These are phyloP conservation scores for Furcula furcula DNA, from an alignment of 2,888 invertebrate genomes.

Conservation along the genomic window DNA sequence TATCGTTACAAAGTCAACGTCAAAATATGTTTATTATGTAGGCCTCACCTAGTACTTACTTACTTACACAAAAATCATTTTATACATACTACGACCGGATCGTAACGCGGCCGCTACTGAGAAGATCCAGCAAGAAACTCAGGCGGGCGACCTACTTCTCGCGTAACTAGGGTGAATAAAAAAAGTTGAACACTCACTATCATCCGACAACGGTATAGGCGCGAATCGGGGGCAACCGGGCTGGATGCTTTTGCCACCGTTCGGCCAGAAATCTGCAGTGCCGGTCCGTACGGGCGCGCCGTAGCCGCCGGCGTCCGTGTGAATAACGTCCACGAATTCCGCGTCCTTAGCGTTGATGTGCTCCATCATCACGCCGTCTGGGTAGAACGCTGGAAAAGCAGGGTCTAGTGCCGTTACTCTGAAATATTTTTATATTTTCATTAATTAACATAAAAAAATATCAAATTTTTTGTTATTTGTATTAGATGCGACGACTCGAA, in stretches of 20 bases:
- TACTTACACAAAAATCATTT: too few relatives aligned
- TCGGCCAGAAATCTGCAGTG: conserved; percentile 84
- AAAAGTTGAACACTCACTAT: conserved; percentile 51
- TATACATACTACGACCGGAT: too few relatives aligned
- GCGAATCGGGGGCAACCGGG: conserved; percentile 82
- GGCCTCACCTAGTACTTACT: too few relatives aligned
- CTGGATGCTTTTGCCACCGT: conserved; percentile 81
- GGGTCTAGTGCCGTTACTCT: conserved; percentile 83
- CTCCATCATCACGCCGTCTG: conserved; percentile 69
- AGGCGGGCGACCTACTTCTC: too few relatives aligned
- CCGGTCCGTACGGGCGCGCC: conserved; percentile 82
- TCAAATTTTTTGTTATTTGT: too few relatives aligned
- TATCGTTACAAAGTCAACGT: too few relatives aligned
- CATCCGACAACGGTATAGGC: conserved; percentile 73
- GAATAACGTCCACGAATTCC: conserved; percentile 85
- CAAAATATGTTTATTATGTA: too few relatives aligned
- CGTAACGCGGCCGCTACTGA: too few relatives aligned
- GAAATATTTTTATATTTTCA: conserved; percentile 27
- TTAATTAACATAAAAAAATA: too few relatives aligned
- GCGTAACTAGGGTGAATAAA: too few relatives aligned
- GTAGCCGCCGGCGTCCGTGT: conserved; percentile 84
- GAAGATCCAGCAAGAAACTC: too few relatives aligned
- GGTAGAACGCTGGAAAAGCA: conserved; percentile 83
- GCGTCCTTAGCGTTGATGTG: conserved; percentile 79
- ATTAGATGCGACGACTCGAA: too few relatives aligned